These are phyloP conservation scores for Aphodius granarius DNA, from an alignment of 2,888 invertebrate species.

Conservation along the genomic window DNA sequence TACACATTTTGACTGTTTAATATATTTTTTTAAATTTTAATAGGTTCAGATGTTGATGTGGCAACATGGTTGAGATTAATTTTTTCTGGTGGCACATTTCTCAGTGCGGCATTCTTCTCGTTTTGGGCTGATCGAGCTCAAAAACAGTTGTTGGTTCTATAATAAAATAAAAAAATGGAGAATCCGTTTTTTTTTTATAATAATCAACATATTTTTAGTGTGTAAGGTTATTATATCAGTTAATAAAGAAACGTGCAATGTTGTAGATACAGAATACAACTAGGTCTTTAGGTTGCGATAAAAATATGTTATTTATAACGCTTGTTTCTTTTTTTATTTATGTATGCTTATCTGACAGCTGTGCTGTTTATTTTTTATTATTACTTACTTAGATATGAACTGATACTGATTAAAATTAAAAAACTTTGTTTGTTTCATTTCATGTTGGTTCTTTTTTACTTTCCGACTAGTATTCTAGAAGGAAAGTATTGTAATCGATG, in stretches of 20 bases:
- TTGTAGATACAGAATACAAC: neutral
- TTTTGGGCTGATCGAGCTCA: neutral
- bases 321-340: neutral
- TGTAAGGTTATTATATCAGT: neutral
- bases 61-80: neutral
- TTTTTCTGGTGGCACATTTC: neutral
- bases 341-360: neutral
- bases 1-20: neutral
- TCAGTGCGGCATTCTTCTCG: neutral
- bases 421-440: neutral
- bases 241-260: neutral
- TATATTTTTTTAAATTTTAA: neutral
- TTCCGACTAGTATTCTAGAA: too few species aligned
- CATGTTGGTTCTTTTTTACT: too few species aligned
- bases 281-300: neutral
- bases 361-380: neutral
- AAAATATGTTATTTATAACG: neutral
- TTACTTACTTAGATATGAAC: neutral
- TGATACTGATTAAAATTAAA: neutral
- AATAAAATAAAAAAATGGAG: neutral
- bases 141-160: neutral
- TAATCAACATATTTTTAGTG: neutral
- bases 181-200: neutral
- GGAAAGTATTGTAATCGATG: too few species aligned
- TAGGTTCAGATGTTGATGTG: neutral